Evolutionary conservation across 2,113 vertebrate genomes (phyloP).

Genomic region (Empidonax alnorum): DNA sequence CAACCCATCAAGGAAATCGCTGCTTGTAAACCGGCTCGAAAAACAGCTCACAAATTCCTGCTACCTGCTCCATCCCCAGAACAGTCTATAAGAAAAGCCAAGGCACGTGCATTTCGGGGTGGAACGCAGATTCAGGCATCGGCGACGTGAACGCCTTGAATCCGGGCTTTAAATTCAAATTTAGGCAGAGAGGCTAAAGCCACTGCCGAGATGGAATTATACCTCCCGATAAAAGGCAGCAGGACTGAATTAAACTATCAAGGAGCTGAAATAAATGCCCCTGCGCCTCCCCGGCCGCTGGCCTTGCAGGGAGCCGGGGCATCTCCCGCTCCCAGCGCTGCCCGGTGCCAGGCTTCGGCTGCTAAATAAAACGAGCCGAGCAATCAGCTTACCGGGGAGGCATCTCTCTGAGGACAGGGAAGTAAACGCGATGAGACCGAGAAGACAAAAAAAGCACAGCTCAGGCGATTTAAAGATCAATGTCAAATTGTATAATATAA

Average conservation of each 20-base stretch:
- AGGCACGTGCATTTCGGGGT: accelerated
- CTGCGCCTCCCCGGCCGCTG: background rate
- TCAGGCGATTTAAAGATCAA: slow-evolving; percentile 78
- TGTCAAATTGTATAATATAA: slow-evolving; percentile 75
- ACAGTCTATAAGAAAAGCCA: background rate
- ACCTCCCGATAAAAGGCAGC: background rate
- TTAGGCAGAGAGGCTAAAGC: background rate
- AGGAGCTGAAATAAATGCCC: background rate
- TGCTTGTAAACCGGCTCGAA: background rate
- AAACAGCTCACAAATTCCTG: background rate
- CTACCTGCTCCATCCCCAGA: too few species aligned
- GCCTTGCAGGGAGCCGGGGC: background rate
- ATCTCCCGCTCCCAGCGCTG: background rate
- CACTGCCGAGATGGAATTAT: background rate
- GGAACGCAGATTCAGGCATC: background rate
- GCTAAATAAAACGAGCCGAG: slow-evolving; percentile 19
- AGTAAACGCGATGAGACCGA: slow-evolving; percentile 48
- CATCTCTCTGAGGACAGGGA: slow-evolving; percentile 38
- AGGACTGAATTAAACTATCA: background rate
- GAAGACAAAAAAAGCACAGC: slow-evolving; percentile 70
- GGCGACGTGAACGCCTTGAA: background rate
- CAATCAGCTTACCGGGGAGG: slow-evolving; percentile 58
- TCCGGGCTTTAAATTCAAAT: background rate
- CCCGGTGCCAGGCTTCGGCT: background rate
- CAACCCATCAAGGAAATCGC: background rate